phyloP scores from a whole-genome alignment of 2,113 vertebrate species.

The Panurus biarmicus region DNA sequence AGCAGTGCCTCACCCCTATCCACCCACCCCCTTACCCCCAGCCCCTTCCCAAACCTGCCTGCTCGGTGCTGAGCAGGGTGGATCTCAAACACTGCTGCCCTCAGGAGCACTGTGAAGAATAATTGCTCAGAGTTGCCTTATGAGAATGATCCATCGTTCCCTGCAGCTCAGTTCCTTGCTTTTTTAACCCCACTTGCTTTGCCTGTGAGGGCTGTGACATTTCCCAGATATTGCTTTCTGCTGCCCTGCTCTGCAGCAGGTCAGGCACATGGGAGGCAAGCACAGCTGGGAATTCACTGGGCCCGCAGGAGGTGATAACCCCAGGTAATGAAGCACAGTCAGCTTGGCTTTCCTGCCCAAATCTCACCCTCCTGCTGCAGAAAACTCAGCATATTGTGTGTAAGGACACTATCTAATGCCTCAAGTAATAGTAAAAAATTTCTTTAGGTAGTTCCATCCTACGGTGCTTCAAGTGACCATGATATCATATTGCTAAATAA shows the following conservation, averaged over 20 bases:
- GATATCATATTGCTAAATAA: background rate
- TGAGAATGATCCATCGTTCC: background rate
- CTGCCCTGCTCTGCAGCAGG: background rate
- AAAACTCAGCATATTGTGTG: background rate
- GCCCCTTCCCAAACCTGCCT: background rate
- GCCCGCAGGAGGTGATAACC: background rate
- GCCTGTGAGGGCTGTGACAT: background rate
- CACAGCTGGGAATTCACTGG: background rate
- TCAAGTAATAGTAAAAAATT: background rate
- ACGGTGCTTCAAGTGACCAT: background rate
- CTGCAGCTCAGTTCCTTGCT: background rate
- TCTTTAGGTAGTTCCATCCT: background rate
- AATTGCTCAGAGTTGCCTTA: background rate
- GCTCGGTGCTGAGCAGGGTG: background rate
- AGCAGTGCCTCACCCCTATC: background rate
- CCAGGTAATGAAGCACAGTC: background rate
- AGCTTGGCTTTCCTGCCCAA: background rate
- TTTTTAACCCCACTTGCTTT: background rate
- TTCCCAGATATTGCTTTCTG: background rate
- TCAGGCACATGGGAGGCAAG: background rate
- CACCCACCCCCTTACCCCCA: fast-evolving
- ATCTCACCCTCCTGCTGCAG: background rate
- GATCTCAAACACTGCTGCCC: background rate
- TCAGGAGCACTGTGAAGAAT: background rate
- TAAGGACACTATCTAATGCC: background rate